Percentiles rank a stretch among this genome's conserved stretches.
Conservation (phyloP, 2,888 invertebrate genomes). For the Drosophila kanekoi region DNA sequence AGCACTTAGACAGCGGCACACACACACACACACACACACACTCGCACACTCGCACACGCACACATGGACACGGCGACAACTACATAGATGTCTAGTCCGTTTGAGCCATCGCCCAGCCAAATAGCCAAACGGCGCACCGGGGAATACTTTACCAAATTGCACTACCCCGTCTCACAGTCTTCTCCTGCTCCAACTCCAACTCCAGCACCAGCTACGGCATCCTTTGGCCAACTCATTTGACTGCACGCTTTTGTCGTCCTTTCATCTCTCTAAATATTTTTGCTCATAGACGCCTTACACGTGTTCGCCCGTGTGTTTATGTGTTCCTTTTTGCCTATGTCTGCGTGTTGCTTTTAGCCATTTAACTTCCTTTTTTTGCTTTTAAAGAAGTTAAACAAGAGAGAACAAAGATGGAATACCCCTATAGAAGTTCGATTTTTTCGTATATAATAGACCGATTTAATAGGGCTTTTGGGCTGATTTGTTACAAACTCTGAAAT, state of each 20-base stretch:
- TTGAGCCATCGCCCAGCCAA: constrained; percentile 40
- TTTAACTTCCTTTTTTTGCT: constrained; percentile 22
- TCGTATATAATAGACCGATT: no score
- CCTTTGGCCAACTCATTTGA: constrained; percentile 67
- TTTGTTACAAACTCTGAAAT: no score
- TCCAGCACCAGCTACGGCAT: constrained; percentile 20
- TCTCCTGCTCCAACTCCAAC: not conserved
- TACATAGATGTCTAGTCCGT: constrained; percentile 32
- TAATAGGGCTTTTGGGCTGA: no score
- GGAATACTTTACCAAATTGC: constrained; percentile 80
- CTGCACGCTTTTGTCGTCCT: constrained; percentile 61
- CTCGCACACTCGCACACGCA: constrained; percentile 11
- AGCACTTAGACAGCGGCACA: constrained; percentile 70
- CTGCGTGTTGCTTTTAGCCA: constrained; percentile 30
- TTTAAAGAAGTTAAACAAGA: not conserved
- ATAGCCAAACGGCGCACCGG: constrained; percentile 71
- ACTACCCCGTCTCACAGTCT: constrained; percentile 41
- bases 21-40: constrained; percentile 20
- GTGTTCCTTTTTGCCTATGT: not conserved
- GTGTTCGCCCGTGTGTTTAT: constrained; percentile 7
- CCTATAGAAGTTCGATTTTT: no score
- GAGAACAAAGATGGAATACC: not conserved
- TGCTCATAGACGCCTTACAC: constrained; percentile 49
- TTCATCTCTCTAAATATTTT: constrained; percentile 58
- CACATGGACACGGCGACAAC: constrained; percentile 26